These are phyloP conservation scores for Yponomeuta cagnagella DNA, from an alignment of 2,888 invertebrate genomes.

Conservation along the genomic window DNA sequence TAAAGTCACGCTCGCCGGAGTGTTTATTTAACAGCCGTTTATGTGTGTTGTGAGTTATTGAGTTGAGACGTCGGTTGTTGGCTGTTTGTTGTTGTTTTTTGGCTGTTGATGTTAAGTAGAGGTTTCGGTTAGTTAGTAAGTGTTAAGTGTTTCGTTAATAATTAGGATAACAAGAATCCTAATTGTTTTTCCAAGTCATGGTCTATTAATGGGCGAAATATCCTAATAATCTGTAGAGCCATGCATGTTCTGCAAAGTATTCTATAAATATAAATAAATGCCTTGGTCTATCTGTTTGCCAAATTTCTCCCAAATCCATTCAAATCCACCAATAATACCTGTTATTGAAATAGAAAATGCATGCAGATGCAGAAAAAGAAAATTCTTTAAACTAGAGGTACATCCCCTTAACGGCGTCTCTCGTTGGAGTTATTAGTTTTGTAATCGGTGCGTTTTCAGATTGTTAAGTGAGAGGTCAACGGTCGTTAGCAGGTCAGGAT, in stretches of 20 bases:
- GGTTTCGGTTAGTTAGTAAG: background rate
- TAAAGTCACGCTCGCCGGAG: slow-evolving; percentile 65
- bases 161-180: background rate
- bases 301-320: too few species aligned
- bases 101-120: slow-evolving; percentile 12
- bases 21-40: slow-evolving; percentile 68
- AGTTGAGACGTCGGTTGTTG: slow-evolving; percentile 24
- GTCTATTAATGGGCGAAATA: too few species aligned
- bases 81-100: slow-evolving; percentile 32
- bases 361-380: too few species aligned
- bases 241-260: too few species aligned
- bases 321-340: too few species aligned
- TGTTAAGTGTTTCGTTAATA: background rate
- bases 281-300: too few species aligned
- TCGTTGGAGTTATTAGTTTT: slow-evolving; percentile 12
- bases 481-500: background rate
- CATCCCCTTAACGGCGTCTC: slow-evolving; percentile 10
- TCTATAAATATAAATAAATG: too few species aligned
- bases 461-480: slow-evolving; percentile 9
- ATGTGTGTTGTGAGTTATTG: slow-evolving; percentile 54
- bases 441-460: slow-evolving; percentile 9
- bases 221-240: too few species aligned
- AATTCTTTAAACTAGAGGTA: too few species aligned
- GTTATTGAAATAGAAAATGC: too few species aligned
- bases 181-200: too few species aligned